Evolutionary conservation across 2,888 invertebrate species (phyloP).

Genomic region (Melinaea menophilus): DNA sequence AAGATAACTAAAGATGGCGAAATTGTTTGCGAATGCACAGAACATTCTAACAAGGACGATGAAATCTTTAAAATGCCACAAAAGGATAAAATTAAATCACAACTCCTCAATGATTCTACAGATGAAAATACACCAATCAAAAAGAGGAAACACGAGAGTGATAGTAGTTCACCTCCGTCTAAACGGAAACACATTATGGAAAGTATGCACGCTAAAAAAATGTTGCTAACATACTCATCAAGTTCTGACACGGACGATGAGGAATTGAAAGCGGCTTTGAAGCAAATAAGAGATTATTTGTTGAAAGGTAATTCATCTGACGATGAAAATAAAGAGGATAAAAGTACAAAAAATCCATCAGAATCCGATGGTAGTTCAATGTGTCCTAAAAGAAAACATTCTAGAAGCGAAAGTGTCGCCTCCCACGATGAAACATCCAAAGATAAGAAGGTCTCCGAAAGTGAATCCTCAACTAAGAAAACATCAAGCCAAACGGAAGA

Average conservation of each 20-base stretch:
- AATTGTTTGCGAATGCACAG: slow-evolving; percentile 41
- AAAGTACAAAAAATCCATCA: slow-evolving; percentile 27
- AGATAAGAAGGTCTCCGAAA: slow-evolving; percentile 12
- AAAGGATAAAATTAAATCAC: slow-evolving; percentile 35
- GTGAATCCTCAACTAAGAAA: slow-evolving; percentile 23
- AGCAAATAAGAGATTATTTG: slow-evolving; percentile 49
- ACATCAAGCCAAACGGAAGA: slow-evolving; percentile 23
- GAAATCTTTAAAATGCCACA: slow-evolving; percentile 3
- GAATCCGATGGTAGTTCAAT: slow-evolving; percentile 40
- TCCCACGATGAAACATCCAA: background rate
- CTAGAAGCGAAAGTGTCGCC: slow-evolving; percentile 14
- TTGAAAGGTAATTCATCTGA: slow-evolving; percentile 45
- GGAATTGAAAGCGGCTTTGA: slow-evolving; percentile 42
- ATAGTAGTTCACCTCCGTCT: slow-evolving; percentile 38
- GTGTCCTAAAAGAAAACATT: slow-evolving; percentile 20
- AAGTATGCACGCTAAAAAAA: slow-evolving; percentile 60
- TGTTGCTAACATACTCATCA: slow-evolving; percentile 54
- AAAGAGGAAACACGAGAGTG: slow-evolving; percentile 32
- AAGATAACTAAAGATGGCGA: slow-evolving; percentile 45
- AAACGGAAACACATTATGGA: slow-evolving; percentile 54
- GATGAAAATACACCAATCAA: slow-evolving; percentile 34
- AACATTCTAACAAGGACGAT: slow-evolving; percentile 3
- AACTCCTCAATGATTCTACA: slow-evolving; percentile 39
- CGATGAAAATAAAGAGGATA: slow-evolving; percentile 31
- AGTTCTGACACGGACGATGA: slow-evolving; percentile 66